Evolutionary conservation across 2,888 invertebrate genomes (phyloP).

Genomic region (Teleiodes luculella): DNA sequence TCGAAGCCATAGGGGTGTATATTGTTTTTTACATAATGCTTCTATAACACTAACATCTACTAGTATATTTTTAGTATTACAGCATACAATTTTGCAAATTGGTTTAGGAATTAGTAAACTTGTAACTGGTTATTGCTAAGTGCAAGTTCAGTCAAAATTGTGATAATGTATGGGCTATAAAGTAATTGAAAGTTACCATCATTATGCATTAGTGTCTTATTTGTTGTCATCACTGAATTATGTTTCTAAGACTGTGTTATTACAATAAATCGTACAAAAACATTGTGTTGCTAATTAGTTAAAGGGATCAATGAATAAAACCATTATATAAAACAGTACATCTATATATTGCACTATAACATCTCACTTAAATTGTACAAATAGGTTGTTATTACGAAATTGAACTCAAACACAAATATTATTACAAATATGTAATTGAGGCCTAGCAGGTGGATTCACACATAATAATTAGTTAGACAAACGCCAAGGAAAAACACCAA

Average conservation of each 20-base stretch:
- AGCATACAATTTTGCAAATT: not conserved
- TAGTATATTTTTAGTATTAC: conserved; percentile 1
- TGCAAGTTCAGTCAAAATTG: conserved; percentile 58
- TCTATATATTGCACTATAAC: conserved; percentile 79
- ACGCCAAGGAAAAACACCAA: conserved; percentile 3
- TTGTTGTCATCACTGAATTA: conserved; percentile 64
- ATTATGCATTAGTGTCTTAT: conserved; percentile 54
- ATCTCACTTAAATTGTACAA: conserved; percentile 74
- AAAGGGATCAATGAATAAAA: conserved; percentile 30
- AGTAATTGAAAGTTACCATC: conserved; percentile 68
- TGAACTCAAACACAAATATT: conserved; percentile 38
- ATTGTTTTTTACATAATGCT: conserved; percentile 3
- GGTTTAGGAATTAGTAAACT: conserved; percentile 1
- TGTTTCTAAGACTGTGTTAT: conserved; percentile 74
- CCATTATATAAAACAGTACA: conserved; percentile 63
- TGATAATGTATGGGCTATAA: conserved; percentile 51
- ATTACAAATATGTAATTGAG: conserved; percentile 46
- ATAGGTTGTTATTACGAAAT: conserved; percentile 50
- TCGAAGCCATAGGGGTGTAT: conserved; percentile 24
- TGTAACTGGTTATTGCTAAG: conserved; percentile 14
- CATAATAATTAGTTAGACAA: conserved; percentile 26
- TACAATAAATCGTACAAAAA: conserved; percentile 72
- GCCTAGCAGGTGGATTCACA: conserved; percentile 47
- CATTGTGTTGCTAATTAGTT: conserved; percentile 19
- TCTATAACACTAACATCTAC: conserved; percentile 2